A percentile compares a stretch with the other conserved stretches of the same genome.
Conservation (phyloP, 2,113 vertebrate species). For the Catharus bicknelli region DNA sequence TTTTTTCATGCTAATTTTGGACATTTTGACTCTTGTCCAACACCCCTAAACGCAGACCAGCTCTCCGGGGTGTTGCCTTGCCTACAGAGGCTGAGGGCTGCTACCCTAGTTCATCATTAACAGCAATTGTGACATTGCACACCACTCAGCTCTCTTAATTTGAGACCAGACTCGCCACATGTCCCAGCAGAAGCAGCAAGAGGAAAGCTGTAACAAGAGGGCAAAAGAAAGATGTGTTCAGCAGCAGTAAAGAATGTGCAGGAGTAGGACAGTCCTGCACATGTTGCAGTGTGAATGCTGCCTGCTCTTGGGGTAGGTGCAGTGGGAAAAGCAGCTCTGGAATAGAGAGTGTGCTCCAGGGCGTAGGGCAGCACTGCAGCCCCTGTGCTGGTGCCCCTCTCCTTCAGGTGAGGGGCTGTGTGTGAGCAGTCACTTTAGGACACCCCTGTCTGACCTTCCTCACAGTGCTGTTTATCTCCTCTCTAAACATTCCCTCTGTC, state of each 20-base stretch:
- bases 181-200: neutral
- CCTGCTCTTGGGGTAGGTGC: neutral
- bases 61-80: neutral
- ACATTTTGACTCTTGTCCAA: neutral
- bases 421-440: neutral
- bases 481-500: conserved; percentile 50
- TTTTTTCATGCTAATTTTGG: neutral
- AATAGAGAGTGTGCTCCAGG: accelerated
- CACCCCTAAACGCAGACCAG: neutral
- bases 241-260: neutral
- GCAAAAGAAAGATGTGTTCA: neutral
- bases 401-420: neutral
- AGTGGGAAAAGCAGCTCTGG: neutral
- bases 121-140: neutral
- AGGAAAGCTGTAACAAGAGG: neutral
- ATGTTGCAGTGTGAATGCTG: neutral
- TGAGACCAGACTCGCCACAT: neutral
- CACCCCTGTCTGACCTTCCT: neutral
- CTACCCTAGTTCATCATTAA: neutral
- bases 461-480: conserved; percentile 38
- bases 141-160: neutral
- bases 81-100: neutral
- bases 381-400: accelerated
- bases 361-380: neutral
- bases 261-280: neutral